These are phyloP conservation scores for Trochalopteron elliotii DNA, from an alignment of 2,113 vertebrate species.

Conservation along the genomic window DNA sequence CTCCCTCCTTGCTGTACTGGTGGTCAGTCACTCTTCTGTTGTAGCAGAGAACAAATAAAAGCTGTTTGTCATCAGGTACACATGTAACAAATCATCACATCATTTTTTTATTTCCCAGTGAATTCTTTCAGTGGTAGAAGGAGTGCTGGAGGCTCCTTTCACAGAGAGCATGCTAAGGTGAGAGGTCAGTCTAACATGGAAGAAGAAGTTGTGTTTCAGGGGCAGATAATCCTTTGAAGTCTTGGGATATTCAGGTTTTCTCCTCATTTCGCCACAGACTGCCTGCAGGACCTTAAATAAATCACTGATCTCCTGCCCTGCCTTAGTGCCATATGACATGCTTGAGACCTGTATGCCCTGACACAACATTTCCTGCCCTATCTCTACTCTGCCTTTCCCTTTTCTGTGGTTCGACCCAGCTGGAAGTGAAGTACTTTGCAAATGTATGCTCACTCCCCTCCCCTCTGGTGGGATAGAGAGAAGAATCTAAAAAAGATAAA, in stretches of 20 bases:
- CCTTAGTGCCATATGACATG: neutral
- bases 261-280: neutral
- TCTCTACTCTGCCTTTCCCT: neutral
- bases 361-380: neutral
- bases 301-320: neutral
- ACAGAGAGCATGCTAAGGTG: neutral
- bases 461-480: neutral
- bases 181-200: neutral
- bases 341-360: neutral
- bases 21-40: neutral
- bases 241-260: neutral
- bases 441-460: neutral
- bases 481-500: neutral
- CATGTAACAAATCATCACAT: neutral
- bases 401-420: neutral
- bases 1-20: neutral
- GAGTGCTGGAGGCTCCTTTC: neutral
- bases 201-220: neutral
- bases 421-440: neutral
- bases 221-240: neutral
- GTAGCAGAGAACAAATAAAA: neutral
- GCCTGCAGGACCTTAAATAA: neutral
- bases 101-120: neutral
- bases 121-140: neutral
- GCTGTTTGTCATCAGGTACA: neutral